Evolutionary conservation across 2,797 vertebrate species (phyloP).

Genomic region (Anguilla megastoma): DNA sequence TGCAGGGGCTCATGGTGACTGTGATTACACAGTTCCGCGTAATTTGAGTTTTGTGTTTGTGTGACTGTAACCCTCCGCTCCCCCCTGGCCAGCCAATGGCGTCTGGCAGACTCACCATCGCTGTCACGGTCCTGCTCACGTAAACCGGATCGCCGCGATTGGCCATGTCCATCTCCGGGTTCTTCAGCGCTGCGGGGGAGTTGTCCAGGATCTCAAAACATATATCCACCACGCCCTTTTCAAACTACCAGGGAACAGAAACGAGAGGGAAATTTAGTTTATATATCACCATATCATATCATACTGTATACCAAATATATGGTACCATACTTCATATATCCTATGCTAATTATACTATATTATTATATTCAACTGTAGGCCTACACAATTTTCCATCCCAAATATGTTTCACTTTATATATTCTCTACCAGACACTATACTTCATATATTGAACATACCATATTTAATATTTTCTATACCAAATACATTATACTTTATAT

Average conservation of each 20-base stretch:
- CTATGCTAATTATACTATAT: background rate
- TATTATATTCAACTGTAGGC: too few species aligned
- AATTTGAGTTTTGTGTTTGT: background rate
- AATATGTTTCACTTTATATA: background rate
- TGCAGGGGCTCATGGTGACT: background rate
- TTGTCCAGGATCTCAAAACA: conserved; percentile 83
- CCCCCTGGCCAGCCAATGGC: background rate
- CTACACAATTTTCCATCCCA: background rate
- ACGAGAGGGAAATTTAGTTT: background rate
- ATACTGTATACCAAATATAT: too few species aligned
- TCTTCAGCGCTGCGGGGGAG: conserved; percentile 72
- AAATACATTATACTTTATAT: background rate
- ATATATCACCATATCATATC: too few species aligned
- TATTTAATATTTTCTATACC: background rate
- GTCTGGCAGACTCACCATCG: conserved; percentile 70
- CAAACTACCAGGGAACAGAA: conserved; percentile 69
- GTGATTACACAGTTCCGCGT: background rate
- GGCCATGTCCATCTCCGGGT: conserved; percentile 65
- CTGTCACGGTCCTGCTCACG: conserved; percentile 76
- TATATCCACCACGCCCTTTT: conserved; percentile 81
- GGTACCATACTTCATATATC: background rate
- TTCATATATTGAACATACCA: background rate
- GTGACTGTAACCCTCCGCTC: background rate
- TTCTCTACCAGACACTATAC: background rate
- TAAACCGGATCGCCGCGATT: conserved; percentile 77